phyloP scores from a whole-genome alignment of 2,888 invertebrate genomes.

The Calliopum simillimum region DNA sequence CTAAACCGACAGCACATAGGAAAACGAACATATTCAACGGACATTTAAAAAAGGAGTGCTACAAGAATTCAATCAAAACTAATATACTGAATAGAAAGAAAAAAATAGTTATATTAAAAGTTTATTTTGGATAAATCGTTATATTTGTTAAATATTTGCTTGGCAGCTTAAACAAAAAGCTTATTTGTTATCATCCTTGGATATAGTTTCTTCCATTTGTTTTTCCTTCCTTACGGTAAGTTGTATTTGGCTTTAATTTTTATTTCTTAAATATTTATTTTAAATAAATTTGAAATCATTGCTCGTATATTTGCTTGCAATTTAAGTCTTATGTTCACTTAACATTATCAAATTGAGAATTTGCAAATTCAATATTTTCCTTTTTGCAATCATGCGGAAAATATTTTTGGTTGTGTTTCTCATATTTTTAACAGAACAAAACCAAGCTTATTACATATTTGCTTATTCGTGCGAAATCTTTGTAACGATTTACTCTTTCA shows the following conservation, averaged over 20 bases:
- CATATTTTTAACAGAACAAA: not conserved
- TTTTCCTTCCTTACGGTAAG: constrained; percentile 33
- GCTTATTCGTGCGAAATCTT: constrained; percentile 27
- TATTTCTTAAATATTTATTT: not conserved
- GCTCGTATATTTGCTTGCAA: not conserved
- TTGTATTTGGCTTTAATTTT: constrained; percentile 2
- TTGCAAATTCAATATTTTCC: constrained; percentile 11
- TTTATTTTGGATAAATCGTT: not conserved
- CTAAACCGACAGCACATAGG: not conserved
- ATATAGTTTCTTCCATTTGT: constrained; percentile 14
- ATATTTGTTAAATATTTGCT: constrained; percentile 21
- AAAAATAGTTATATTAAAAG: constrained; percentile 1
- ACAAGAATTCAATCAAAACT: constrained; percentile 6
- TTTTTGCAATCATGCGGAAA: constrained; percentile 25
- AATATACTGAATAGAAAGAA: constrained; percentile 3
- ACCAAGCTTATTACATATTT: constrained; percentile 26
- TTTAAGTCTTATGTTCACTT: not conserved
- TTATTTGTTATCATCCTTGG: constrained; percentile 28
- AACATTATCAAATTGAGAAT: not conserved
- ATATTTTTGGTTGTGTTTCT: constrained; percentile 5
- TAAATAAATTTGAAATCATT: too few relatives aligned
- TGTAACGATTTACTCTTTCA: not conserved
- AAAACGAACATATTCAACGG: not conserved
- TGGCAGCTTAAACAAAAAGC: constrained; percentile 3
- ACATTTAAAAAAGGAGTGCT: not conserved